phyloP scores from a whole-genome alignment of 2,113 vertebrate species.

The Petromus typicus region DNA sequence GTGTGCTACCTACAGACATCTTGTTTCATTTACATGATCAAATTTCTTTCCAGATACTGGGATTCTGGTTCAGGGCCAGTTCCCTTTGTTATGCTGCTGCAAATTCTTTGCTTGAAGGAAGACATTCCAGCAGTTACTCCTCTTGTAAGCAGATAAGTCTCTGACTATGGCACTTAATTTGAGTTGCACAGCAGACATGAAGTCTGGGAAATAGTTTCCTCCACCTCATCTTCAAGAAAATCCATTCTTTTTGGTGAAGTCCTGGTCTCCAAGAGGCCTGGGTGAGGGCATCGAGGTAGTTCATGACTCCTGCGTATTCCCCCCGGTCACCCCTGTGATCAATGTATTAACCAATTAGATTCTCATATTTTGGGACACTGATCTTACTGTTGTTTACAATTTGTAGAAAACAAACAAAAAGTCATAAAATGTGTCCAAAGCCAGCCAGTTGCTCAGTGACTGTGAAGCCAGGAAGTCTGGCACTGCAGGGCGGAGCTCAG shows the following conservation, averaged over 20 bases:
- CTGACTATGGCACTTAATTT: not conserved
- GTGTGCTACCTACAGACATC: not conserved
- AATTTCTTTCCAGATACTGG: not conserved
- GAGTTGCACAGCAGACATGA: not conserved
- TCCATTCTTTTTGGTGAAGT: not conserved
- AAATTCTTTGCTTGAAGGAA: conserved; percentile 44
- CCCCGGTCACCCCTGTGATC: not conserved
- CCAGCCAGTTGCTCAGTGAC: not conserved
- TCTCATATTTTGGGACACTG: not conserved
- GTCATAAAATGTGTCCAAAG: not conserved
- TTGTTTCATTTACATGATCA: conserved; percentile 43
- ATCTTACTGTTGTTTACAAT: not conserved
- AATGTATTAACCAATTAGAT: not conserved
- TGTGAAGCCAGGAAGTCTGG: not conserved
- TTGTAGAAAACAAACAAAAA: not conserved
- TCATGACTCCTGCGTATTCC: not conserved
- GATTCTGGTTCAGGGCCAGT: not conserved
- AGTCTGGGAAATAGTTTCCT: not conserved
- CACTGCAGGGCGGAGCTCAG: not conserved
- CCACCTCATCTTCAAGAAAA: not conserved
- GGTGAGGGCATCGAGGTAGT: not conserved
- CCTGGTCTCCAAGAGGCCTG: not conserved
- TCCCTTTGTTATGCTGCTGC: not conserved
- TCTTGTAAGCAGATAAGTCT: not conserved
- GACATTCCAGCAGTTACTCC: not conserved